phyloP scores from a whole-genome alignment of 2,113 vertebrate genomes.

The Apeltes quadracus region DNA sequence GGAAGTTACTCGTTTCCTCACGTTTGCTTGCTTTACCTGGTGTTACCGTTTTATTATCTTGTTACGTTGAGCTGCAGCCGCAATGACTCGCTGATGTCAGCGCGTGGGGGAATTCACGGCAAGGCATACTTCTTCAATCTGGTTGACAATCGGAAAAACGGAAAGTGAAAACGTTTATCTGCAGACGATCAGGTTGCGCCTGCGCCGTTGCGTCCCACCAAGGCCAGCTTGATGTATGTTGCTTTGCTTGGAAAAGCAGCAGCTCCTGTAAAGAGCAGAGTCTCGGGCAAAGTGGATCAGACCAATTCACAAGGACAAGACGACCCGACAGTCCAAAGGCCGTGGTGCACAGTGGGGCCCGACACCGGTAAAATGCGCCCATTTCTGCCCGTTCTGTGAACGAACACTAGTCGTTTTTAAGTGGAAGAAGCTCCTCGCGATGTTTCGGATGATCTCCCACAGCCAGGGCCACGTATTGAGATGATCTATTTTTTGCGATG shows the following conservation, averaged over 20 bases:
- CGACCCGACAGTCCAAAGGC: neutral
- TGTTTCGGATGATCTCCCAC: slow-evolving; percentile 58
- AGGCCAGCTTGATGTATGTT: slow-evolving; percentile 56
- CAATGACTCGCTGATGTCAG: no score
- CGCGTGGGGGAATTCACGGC: rapidly evolving
- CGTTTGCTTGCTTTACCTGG: neutral
- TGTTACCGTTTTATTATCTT: neutral
- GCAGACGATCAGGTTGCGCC: slow-evolving; percentile 40
- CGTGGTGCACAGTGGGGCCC: neutral
- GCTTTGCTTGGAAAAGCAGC: slow-evolving; percentile 44
- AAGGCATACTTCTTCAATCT: no score
- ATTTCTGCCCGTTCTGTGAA: neutral
- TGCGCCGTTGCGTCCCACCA: slow-evolving; percentile 48
- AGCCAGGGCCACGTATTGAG: slow-evolving; percentile 80
- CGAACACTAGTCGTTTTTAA: neutral
- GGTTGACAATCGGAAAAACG: neutral
- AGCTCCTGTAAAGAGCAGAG: slow-evolving; percentile 49
- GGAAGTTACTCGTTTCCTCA: neutral
- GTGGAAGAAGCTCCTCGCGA: slow-evolving; percentile 19
- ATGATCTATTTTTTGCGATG: slow-evolving; percentile 90
- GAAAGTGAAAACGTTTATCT: neutral
- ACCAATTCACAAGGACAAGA: neutral
- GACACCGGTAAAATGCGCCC: neutral
- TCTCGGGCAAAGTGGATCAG: slow-evolving; percentile 29
- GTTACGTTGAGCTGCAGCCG: no score